A percentile compares a stretch with the other conserved stretches of the same genome.
Evolutionary conservation across 2,888 invertebrate genomes (phyloP).

Genomic region (Dynastes maya): DNA sequence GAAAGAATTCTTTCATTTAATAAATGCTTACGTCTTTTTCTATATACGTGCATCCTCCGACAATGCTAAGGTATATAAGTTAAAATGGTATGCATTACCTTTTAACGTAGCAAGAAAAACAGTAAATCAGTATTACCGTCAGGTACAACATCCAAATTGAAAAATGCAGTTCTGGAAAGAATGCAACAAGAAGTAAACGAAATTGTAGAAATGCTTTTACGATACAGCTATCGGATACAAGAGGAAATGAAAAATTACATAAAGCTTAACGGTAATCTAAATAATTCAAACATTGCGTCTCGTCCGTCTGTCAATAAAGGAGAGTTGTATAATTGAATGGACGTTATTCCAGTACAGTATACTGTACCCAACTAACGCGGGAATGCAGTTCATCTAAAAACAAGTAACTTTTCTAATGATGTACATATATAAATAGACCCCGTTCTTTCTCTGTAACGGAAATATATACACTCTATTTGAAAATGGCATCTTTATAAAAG

Average conservation of each 20-base stretch:
- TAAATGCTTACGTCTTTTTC: no score
- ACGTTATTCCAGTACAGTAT: constrained; percentile 16
- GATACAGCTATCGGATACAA: background rate
- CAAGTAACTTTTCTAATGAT: constrained; percentile 40
- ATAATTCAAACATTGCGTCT: constrained; percentile 19
- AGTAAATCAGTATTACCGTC: constrained; percentile 23
- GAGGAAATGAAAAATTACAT: constrained; percentile 19
- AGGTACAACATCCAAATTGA: background rate
- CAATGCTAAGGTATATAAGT: no score
- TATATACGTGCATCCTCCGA: no score
- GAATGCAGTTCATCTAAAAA: constrained; percentile 36
- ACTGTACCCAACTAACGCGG: constrained; percentile 1
- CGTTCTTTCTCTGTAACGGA: constrained; percentile 38
- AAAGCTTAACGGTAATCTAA: constrained; percentile 24
- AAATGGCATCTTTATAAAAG: constrained; percentile 37
- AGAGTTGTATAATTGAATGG: constrained; percentile 18
- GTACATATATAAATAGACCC: constrained; percentile 37
- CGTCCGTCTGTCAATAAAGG: constrained; percentile 22
- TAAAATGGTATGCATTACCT: background rate
- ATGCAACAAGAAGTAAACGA: background rate
- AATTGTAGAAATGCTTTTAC: constrained; percentile 25
- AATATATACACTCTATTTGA: constrained; percentile 25
- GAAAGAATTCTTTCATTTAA: background rate
- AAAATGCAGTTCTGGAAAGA: constrained; percentile 4
- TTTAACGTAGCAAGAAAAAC: background rate